These are phyloP conservation scores for Torymus texanus DNA, from an alignment of 2,888 invertebrate species.

Conservation along the genomic window DNA sequence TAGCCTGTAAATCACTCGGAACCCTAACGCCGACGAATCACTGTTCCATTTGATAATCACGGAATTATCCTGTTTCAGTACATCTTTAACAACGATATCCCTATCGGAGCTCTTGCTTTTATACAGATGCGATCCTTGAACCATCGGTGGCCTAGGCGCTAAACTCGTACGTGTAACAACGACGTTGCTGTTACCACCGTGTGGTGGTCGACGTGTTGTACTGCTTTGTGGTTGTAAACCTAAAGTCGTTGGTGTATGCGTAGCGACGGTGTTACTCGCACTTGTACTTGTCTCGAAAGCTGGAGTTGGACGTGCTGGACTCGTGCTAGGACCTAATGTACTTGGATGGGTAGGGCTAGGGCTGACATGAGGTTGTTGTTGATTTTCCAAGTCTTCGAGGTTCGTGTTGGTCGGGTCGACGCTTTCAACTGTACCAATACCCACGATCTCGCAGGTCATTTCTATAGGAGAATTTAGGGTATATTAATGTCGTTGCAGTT, in stretches of 20 bases:
- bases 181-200: conserved; percentile 62
- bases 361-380: conserved; percentile 54
- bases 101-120: conserved; percentile 81
- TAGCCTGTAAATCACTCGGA: conserved; percentile 90
- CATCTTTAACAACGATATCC: conserved; percentile 91
- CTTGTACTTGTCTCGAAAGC: conserved; percentile 47
- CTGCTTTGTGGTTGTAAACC: conserved; percentile 57
- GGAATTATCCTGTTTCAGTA: conserved; percentile 89
- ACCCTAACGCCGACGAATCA: conserved; percentile 76
- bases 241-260: conserved; percentile 70
- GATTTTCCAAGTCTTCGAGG: conserved; percentile 73
- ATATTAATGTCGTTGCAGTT: neutral
- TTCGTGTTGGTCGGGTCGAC: conserved; percentile 73
- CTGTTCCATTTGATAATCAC: conserved; percentile 95
- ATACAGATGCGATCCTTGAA: conserved; percentile 73
- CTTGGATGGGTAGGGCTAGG: conserved; percentile 39
- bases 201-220: conserved; percentile 62
- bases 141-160: conserved; percentile 61
- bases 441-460: conserved; percentile 76
- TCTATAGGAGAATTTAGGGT: conserved; percentile 65
- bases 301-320: conserved; percentile 54
- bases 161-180: conserved; percentile 70
- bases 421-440: conserved; percentile 78
- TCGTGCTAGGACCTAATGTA: conserved; percentile 43
- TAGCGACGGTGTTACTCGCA: conserved; percentile 61